A percentile compares a stretch with the other conserved stretches of the same genome.
These are phyloP conservation scores for Galaxea fascicularis DNA, from an alignment of 92 coral and sea anemone genomes.

Conservation along the genomic window DNA sequence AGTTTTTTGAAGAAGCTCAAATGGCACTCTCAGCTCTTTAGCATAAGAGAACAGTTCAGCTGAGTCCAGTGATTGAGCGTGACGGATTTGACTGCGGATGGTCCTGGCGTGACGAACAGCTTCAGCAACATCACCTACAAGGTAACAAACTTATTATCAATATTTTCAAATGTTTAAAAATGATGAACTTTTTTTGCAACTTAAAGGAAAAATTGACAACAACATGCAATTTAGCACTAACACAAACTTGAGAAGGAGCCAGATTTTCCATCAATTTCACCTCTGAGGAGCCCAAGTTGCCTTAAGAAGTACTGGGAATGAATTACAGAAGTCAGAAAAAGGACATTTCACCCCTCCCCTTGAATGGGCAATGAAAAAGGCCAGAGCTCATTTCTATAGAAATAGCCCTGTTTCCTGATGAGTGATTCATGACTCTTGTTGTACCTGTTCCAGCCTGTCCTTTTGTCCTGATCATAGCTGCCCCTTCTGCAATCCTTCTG, in stretches of 20 bases:
- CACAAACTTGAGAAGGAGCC: no score
- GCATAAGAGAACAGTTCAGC: slow-evolving; percentile 95
- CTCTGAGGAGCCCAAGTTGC: no score
- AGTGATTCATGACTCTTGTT: background rate
- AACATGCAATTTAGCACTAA: no score
- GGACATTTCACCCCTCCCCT: no score
- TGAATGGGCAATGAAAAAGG: no score
- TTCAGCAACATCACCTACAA: slow-evolving; percentile 95
- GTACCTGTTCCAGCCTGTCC: slow-evolving; percentile 98
- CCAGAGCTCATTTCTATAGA: no score
- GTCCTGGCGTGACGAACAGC: slow-evolving; percentile 98
- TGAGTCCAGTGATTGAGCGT: slow-evolving; percentile 89
- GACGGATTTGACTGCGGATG: slow-evolving; percentile 89
- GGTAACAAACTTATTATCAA: background rate
- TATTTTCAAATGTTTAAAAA: no score
- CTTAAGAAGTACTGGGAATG: no score
- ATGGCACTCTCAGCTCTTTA: slow-evolving; percentile 87
- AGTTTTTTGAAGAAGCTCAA: slow-evolving; percentile 86
- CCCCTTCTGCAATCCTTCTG: slow-evolving; percentile 95
- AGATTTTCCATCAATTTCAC: no score
- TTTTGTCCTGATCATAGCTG: slow-evolving; percentile 97
- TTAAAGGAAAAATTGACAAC: no score
- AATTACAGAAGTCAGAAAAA: no score
- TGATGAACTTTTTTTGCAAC: background rate
- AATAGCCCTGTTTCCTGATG: no score